Base-by-base conservation (phyloP, 2,888 invertebrate species). In the Mythimna ferrago region DNA sequence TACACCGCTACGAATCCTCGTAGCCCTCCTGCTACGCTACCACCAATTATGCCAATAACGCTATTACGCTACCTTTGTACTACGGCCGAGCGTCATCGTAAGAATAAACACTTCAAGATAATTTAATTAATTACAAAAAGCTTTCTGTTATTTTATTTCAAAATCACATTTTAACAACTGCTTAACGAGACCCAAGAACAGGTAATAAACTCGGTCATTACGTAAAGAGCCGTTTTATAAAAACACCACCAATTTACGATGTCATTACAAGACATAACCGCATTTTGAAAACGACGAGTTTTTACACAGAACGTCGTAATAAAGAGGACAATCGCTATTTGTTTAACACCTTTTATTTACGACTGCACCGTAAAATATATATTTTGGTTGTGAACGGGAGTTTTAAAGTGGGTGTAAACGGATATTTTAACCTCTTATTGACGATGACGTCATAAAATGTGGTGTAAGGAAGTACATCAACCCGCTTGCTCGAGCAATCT, bases 321-420 rank as follows among this genome's bases (percentile, higher is more conserved):
- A 89, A 89, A 89, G 82, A 83, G 78, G 77, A 89, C 89, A 89
- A 89, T 88, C 84, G 86, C 82, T 81, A 86, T 86, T 86, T 88
- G 81, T 88, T 85, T 86, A 84, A 88, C 84, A 74, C 63, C 72
- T 61, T 76, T 66, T 84, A 88, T 89, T 89, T 88, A 88, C 83
- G 86, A 83, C 71, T 74, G 67, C 21, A 70, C 73, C 73, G 68
- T 84, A 80, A 86, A 86, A 82, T 80, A 83, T 85, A 78, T 80
- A 83, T 84, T 84, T 78, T 64, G 66, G 77, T 63, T 74, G 71
- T 85, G 79, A 87, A 85, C 60, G 64, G 64, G 69, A 71, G 76
- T 80, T 81, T 83, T 72, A 77, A 84, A 85, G 77, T 76, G 77
- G 75, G 73, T 79, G 83, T 85, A 71, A 84, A 86, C 74, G 71